phyloP scores from a whole-genome alignment of 2,888 invertebrate species.

The Clitarchus hookeri region DNA sequence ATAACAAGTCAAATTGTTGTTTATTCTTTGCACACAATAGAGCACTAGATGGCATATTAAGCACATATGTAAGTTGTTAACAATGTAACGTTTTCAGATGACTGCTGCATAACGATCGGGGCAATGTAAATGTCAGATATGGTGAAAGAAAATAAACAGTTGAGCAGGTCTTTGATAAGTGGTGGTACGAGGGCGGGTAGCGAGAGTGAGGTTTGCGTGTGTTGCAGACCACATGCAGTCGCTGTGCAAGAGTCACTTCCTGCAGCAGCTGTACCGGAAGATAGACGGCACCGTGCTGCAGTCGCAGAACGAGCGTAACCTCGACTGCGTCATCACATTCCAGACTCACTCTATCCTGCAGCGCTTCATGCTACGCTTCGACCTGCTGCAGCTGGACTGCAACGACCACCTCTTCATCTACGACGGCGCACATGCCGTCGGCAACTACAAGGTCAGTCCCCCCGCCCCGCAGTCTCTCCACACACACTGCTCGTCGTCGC shows the following conservation, averaged over 20 bases:
- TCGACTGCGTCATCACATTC: constrained; percentile 91
- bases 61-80: too few species aligned
- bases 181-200: too few species aligned
- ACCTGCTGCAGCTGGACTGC: constrained; percentile 88
- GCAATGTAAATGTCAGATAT: too few species aligned
- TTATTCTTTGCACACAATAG: too few species aligned
- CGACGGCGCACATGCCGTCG: constrained; percentile 89
- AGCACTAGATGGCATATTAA: too few species aligned
- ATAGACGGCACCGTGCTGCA: constrained; percentile 89
- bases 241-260: constrained; percentile 87
- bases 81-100: too few species aligned
- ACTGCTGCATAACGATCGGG: too few species aligned
- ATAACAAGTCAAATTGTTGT: too few species aligned
- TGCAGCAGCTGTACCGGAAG: constrained; percentile 86
- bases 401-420: constrained; percentile 92
- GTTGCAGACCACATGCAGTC: constrained; percentile 84
- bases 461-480: too few species aligned
- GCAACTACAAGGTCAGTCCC: constrained; percentile 80
- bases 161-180: too few species aligned
- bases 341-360: constrained; percentile 94
- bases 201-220: neutral
- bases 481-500: neutral
- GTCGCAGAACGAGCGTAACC: constrained; percentile 87
- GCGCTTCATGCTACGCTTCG: constrained; percentile 92
- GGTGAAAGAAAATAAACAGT: too few species aligned